Conservation (phyloP, 2,797 vertebrate species). For the Hippocampus kuda region DNA sequence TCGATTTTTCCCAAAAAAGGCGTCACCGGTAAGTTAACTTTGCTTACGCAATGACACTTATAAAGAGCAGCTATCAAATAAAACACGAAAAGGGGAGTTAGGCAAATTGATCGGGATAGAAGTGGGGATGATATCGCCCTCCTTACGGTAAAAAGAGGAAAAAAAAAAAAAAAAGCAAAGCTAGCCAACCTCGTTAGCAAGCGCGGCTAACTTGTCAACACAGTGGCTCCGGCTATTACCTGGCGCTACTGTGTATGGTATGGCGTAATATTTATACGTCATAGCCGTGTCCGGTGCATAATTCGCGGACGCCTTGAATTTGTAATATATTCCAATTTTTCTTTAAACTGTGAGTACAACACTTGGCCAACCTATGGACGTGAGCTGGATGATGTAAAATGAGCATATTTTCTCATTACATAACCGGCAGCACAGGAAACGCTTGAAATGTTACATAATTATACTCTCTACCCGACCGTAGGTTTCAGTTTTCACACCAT, state of each 20-base stretch:
- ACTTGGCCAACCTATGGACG: background rate
- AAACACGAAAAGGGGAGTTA: background rate
- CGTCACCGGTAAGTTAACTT: constrained; percentile 50
- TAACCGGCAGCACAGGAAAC: background rate
- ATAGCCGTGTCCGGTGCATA: background rate
- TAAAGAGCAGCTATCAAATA: background rate
- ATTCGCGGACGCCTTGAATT: background rate
- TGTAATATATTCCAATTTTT: background rate
- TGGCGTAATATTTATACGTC: background rate
- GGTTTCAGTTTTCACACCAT: background rate
- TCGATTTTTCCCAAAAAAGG: constrained; percentile 35
- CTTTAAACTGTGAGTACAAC: background rate
- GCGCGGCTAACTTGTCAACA: constrained; percentile 57
- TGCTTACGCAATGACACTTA: background rate
- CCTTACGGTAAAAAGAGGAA: constrained; percentile 17
- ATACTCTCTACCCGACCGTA: background rate
- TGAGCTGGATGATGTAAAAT: constrained; percentile 16
- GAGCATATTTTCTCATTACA: background rate
- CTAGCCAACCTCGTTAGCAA: constrained; percentile 57
- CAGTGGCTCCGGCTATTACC: constrained; percentile 41
- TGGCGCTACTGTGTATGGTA: constrained; percentile 4
- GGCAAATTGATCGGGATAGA: background rate
- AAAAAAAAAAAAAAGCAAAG: constrained; percentile 16
- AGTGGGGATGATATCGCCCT: constrained; percentile 26
- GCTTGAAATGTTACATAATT: background rate